Conservation (phyloP, 2,888 invertebrate species). For the Lissonota sp. region DNA sequence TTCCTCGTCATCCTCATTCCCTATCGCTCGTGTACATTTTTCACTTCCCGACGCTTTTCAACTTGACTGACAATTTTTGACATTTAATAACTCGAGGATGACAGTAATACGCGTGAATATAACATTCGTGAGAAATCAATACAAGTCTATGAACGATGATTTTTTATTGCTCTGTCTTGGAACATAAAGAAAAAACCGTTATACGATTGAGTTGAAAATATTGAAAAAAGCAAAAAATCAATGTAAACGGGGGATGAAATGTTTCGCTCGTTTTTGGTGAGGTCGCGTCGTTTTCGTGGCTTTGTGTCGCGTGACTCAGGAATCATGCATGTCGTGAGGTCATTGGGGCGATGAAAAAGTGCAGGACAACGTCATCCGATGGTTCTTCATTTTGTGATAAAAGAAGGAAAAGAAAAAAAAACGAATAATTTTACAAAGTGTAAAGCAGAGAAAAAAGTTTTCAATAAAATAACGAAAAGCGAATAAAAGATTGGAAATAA, state of each 20-base stretch:
- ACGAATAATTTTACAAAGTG: constrained; percentile 9
- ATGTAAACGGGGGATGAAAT: background rate
- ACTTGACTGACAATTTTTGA: background rate
- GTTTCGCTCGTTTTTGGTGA: background rate
- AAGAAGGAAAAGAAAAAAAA: background rate
- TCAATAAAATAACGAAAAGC: constrained; percentile 16
- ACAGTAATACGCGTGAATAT: background rate
- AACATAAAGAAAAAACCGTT: background rate
- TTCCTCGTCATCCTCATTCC: background rate
- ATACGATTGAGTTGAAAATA: background rate
- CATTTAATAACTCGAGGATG: background rate
- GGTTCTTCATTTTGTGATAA: no score
- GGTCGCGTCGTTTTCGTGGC: background rate
- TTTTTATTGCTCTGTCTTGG: background rate
- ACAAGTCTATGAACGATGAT: background rate
- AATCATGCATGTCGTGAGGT: constrained; percentile 9
- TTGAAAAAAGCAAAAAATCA: background rate
- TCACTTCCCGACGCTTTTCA: background rate
- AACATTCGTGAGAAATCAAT: background rate
- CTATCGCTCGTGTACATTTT: background rate
- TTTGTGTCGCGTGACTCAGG: background rate
- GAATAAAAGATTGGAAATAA: background rate
- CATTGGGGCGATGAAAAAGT: constrained; percentile 12
- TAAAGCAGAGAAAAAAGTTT: constrained; percentile 29
- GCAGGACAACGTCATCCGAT: background rate